Evolutionary conservation across 2,888 invertebrate species (phyloP).

Genomic region (Lithophane ornitopus): DNA sequence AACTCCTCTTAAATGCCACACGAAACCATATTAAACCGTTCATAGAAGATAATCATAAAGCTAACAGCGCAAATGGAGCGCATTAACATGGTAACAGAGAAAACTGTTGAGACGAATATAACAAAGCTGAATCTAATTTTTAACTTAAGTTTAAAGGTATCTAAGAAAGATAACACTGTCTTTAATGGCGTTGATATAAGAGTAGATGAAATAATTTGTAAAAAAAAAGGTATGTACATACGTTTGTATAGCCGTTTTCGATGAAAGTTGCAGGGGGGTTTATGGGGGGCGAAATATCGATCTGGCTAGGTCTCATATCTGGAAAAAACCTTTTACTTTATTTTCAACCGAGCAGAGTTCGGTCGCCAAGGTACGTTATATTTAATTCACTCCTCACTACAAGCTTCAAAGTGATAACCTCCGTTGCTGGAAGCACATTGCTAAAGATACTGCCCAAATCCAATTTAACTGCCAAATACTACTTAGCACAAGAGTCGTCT

Average conservation of each 20-base stretch:
- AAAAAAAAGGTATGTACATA: no score
- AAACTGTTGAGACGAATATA: conserved; percentile 52
- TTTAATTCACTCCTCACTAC: no score
- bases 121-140: neutral
- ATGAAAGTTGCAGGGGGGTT: no score
- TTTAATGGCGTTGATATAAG: neutral
- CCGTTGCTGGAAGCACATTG: neutral
- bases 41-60: conserved; percentile 76
- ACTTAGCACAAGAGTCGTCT: conserved; percentile 1
- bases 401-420: no score
- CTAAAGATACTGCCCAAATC: neutral
- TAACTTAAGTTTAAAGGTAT: neutral
- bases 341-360: no score
- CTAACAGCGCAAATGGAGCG: conserved; percentile 74
- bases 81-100: conserved; percentile 62
- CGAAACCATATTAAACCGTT: conserved; percentile 75
- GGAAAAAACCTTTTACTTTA: no score
- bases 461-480: neutral
- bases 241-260: no score
- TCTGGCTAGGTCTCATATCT: no score
- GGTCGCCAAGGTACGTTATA: no score
- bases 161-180: neutral
- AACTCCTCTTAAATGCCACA: conserved; percentile 53
- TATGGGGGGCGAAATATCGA: no score
- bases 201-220: neutral